Conservation (phyloP, 2,797 vertebrate species). For the Lithobates sylvaticus region DNA sequence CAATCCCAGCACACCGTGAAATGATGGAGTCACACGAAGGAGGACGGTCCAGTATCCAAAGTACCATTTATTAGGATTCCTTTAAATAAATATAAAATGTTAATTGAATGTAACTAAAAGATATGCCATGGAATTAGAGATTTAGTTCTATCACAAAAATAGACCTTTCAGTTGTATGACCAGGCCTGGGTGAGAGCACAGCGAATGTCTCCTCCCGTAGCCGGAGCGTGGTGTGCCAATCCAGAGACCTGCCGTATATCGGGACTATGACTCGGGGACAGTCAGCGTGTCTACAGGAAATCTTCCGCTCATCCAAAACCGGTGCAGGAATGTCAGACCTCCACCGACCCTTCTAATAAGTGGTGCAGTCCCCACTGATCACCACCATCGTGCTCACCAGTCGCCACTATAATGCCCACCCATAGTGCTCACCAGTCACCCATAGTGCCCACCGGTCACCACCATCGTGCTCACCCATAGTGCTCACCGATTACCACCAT, state of each 20-base stretch:
- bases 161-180: slow-evolving; percentile 38
- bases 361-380: no score
- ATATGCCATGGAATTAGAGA: slow-evolving; percentile 45
- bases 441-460: no score
- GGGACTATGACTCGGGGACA: not conserved
- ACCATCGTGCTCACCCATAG: no score
- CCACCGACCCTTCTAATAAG: not conserved
- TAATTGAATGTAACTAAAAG: slow-evolving; percentile 54
- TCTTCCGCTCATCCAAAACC: not conserved
- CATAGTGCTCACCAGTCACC: no score
- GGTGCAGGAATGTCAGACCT: not conserved
- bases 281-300: not conserved
- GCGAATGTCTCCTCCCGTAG: not conserved
- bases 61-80: slow-evolving; percentile 58
- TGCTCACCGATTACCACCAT: no score
- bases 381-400: no score
- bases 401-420: no score
- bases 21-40: no score
- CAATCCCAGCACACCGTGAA: no score
- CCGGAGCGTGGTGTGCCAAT: not conserved
- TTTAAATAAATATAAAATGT: slow-evolving; percentile 60
- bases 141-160: slow-evolving; percentile 55
- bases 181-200: not conserved
- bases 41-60: slow-evolving; percentile 19
- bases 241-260: not conserved